Percentiles rank a stretch among this genome's conserved stretches.
Conservation (phyloP, 2,888 invertebrate species). For the Dendrolimus pini region DNA sequence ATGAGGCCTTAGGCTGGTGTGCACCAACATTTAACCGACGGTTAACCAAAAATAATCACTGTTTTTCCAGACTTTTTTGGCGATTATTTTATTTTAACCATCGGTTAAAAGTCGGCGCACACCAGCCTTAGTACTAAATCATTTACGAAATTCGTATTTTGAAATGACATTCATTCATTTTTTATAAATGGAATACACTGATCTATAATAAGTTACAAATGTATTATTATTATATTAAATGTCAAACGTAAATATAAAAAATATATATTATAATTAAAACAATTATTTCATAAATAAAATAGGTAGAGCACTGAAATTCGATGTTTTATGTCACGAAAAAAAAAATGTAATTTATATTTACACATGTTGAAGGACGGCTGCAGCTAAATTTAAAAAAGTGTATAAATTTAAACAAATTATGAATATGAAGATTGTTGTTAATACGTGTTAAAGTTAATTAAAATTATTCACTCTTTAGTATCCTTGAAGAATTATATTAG, state of each 20-base stretch:
- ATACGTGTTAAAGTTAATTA: neutral
- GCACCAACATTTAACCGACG: no score
- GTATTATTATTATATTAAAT: neutral
- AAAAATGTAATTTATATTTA: constrained; percentile 61
- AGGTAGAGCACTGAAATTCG: constrained; percentile 71
- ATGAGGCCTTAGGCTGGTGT: no score
- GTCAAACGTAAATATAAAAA: constrained; percentile 11
- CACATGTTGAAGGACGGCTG: constrained; percentile 45
- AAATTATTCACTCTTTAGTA: neutral
- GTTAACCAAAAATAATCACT: no score
- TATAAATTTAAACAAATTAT: constrained; percentile 14
- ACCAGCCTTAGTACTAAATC: no score
- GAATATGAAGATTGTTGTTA: constrained; percentile 2
- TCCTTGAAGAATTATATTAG: no score
- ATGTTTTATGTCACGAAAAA: constrained; percentile 64
- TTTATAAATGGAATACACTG: constrained; percentile 16
- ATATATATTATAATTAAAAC: constrained; percentile 29
- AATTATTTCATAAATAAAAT: constrained; percentile 54
- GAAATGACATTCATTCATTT: no score
- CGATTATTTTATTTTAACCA: no score
- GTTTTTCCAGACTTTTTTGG: no score
- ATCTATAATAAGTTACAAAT: constrained; percentile 7
- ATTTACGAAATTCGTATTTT: no score
- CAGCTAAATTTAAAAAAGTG: constrained; percentile 19
- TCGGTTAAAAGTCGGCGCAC: no score